Evolutionary conservation across 2,888 invertebrate genomes (phyloP).

Genomic region (Platerodrilus igneus): DNA sequence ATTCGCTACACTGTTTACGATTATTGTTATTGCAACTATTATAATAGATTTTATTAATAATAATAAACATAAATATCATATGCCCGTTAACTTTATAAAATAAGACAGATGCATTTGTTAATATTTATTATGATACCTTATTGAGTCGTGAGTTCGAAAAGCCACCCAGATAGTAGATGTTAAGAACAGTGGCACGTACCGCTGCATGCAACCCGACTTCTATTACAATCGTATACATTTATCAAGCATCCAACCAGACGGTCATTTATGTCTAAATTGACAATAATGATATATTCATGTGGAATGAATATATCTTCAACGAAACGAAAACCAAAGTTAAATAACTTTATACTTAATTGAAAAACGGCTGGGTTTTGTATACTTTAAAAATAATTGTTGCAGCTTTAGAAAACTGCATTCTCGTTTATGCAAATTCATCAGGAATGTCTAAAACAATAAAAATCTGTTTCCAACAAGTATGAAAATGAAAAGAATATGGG

Average conservation of each 20-base stretch:
- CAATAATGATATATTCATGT: slow-evolving; percentile 40
- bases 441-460: no score
- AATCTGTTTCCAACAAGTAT: no score
- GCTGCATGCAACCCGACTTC: slow-evolving; percentile 41
- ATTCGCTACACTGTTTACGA: slow-evolving; percentile 42
- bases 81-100: slow-evolving; percentile 12
- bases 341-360: no score
- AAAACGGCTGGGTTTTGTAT: no score
- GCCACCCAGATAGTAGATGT: slow-evolving; percentile 35
- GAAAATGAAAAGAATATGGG: no score
- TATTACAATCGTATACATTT: slow-evolving; percentile 42
- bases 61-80: slow-evolving; percentile 11
- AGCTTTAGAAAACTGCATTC: no score
- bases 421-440: no score
- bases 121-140: slow-evolving; percentile 25
- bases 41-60: slow-evolving; percentile 18
- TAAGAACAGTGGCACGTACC: slow-evolving; percentile 32
- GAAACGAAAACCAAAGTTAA: no score
- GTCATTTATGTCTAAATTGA: slow-evolving; percentile 44
- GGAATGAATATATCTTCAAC: no score
- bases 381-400: no score
- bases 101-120: slow-evolving; percentile 20
- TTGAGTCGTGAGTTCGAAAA: slow-evolving; percentile 26
- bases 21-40: slow-evolving; percentile 36
- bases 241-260: slow-evolving; percentile 39